Base-by-base conservation (phyloP, 2,797 vertebrate genomes). In the Lepilemur ruficaudatus region DNA sequence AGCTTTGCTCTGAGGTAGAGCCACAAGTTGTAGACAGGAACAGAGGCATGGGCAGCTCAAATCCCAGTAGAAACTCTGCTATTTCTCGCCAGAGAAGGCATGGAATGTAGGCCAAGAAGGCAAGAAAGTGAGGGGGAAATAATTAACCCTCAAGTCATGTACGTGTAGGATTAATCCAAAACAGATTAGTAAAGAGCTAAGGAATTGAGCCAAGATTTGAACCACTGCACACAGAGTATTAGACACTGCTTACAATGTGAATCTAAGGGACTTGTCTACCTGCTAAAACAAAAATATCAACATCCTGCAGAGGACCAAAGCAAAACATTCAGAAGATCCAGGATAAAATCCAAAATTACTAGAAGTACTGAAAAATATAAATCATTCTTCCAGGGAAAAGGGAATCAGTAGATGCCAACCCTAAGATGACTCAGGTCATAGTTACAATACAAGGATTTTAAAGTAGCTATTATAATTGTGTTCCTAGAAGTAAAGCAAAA, bases 261-360 rank as follows among this genome's bases (percentile, higher is more conserved):
- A 61, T 46, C 9, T 38, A 25, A 55, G 76, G 61, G 55, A 91
- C 43, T 0, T 61, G 48, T 84, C 11, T 38, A n/a, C 17, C 73
- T 84, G 32, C 65, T 75, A 84, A 88, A 93, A 80, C 41, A 84
- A 89, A 84, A 89, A 61, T 41, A 73, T 5, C 14, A 79, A 59
- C 30, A 63, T 84, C 65, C 61, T 75, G 32, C 65, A 92, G 52
- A 93, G 28, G 17, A 82, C 28, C 61, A 93, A 0, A 82, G 46
- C 12, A 93, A 76, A 90, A 76, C 28, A 55, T 12, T 85, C 85
- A 41, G 57, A 79, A 91, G 23, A 91, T 30, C 30, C 55, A 84
- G n/a, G 14, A 84, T 59, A 95, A 88, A 88, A 91, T 38, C 30
- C 17, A 46, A 95, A 81, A 80, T 94, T 89, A 94, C n/a, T 80